A percentile compares a stretch with the other conserved stretches of the same genome.
These are phyloP conservation scores for Brachyopa scutellaris DNA, from an alignment of 2,888 invertebrate genomes.

Conservation along the genomic window DNA sequence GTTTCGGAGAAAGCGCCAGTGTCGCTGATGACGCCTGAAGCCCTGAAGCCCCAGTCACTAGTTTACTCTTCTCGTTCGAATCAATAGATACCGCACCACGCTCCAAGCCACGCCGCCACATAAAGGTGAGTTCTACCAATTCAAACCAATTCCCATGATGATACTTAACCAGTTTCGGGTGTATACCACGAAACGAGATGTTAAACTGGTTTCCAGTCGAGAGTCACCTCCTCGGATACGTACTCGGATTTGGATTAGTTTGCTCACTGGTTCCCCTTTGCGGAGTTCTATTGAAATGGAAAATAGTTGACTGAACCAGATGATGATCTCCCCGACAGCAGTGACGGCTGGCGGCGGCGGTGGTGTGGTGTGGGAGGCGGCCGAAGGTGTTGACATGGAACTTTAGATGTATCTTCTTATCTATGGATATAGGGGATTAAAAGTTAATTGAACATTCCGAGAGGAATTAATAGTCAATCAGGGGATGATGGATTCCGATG, in stretches of 20 bases:
- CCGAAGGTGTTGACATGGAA: constrained; percentile 50
- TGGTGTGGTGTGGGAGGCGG: constrained; percentile 8
- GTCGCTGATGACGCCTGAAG: constrained; percentile 29
- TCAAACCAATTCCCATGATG: constrained; percentile 57
- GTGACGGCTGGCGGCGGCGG: too few species aligned
- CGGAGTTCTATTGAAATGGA: constrained; percentile 60
- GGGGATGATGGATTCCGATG: constrained; percentile 48
- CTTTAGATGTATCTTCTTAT: background rate
- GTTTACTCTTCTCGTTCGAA: constrained; percentile 36
- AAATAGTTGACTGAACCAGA: constrained; percentile 50
- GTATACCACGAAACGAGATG: constrained; percentile 34
- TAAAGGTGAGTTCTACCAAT: constrained; percentile 56
- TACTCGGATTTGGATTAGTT: background rate
- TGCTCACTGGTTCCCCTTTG: background rate
- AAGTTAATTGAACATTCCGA: constrained; percentile 39
- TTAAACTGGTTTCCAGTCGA: constrained; percentile 65
- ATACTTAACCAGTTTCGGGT: constrained; percentile 61
- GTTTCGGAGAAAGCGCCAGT: constrained; percentile 51
- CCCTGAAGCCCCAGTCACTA: constrained; percentile 31
- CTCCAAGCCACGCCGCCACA: constrained; percentile 45
- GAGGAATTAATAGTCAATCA: constrained; percentile 42
- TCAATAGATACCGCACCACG: constrained; percentile 25
- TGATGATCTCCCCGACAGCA: background rate
- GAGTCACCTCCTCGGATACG: constrained; percentile 27
- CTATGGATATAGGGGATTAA: constrained; percentile 21